These are phyloP conservation scores for Stylophora pistillata DNA, from an alignment of 64 coral and sea anemone species.

Conservation along the genomic window DNA sequence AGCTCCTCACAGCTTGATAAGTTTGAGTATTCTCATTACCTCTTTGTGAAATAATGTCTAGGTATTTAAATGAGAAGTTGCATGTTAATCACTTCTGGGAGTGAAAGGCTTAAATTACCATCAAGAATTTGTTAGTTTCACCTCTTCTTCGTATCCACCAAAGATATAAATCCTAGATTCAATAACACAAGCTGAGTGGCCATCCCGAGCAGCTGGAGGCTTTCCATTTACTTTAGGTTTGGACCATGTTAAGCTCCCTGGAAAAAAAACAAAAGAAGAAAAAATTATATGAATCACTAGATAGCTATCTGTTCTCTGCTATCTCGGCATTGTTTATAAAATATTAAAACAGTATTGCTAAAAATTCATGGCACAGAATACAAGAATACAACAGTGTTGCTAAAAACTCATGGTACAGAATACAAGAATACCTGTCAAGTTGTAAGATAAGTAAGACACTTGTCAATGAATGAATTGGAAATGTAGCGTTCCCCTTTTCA, in stretches of 20 bases:
- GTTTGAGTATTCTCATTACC: no score
- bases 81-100: no score
- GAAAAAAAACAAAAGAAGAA: neutral
- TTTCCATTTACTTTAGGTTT: conserved; percentile 48
- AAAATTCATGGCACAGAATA: no score
- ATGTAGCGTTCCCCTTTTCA: no score
- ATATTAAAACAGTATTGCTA: no score
- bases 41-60: no score
- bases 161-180: conserved; percentile 67
- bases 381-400: no score
- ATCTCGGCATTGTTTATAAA: neutral
- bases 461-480: no score
- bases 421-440: no score
- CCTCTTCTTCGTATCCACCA: conserved; percentile 80
- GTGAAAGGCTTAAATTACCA: neutral
- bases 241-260: conserved; percentile 58
- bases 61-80: neutral
- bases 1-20: no score
- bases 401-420: no score
- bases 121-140: conserved; percentile 1
- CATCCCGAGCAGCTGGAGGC: conserved; percentile 64
- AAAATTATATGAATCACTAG: neutral
- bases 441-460: no score
- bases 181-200: conserved; percentile 69
- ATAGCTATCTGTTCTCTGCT: neutral